phyloP scores from a whole-genome alignment of 2,113 vertebrate species.

The Rutilus rutilus region DNA sequence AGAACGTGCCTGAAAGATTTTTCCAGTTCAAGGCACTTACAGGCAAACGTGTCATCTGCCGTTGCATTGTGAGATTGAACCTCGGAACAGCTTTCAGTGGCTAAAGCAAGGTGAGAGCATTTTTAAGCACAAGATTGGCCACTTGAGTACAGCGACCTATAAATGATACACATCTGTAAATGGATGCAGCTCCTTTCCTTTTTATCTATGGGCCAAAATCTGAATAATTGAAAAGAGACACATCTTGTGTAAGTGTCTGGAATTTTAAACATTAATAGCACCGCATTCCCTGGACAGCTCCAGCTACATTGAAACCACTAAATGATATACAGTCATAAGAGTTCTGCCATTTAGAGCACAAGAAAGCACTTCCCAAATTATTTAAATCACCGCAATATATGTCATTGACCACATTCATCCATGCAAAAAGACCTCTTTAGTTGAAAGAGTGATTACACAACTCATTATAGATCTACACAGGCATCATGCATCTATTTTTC shows the following conservation, averaged over 20 bases:
- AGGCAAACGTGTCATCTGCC: constrained; percentile 41
- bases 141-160: constrained; percentile 58
- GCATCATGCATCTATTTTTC: not conserved
- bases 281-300: constrained; percentile 63
- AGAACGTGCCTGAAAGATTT: constrained; percentile 27
- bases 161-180: constrained; percentile 72
- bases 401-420: not conserved
- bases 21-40: constrained; percentile 23
- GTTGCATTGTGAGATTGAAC: constrained; percentile 40
- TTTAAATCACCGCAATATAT: constrained; percentile 61
- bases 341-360: constrained; percentile 72
- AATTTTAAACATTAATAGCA: constrained; percentile 70
- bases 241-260: constrained; percentile 65
- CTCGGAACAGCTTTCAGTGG: constrained; percentile 42
- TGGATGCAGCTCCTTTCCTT: constrained; percentile 61
- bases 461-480: not conserved
- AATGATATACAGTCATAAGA: constrained; percentile 24
- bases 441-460: constrained; percentile 4
- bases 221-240: constrained; percentile 69
- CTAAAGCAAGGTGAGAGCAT: constrained; percentile 48
- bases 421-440: not conserved
- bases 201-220: constrained; percentile 56
- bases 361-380: constrained; percentile 67
- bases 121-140: constrained; percentile 54
- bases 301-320: constrained; percentile 55